A percentile compares a stretch with the other conserved stretches of the same genome.
Evolutionary conservation across 2,797 vertebrate genomes (phyloP).

Genomic region (Bradypus variegatus): DNA sequence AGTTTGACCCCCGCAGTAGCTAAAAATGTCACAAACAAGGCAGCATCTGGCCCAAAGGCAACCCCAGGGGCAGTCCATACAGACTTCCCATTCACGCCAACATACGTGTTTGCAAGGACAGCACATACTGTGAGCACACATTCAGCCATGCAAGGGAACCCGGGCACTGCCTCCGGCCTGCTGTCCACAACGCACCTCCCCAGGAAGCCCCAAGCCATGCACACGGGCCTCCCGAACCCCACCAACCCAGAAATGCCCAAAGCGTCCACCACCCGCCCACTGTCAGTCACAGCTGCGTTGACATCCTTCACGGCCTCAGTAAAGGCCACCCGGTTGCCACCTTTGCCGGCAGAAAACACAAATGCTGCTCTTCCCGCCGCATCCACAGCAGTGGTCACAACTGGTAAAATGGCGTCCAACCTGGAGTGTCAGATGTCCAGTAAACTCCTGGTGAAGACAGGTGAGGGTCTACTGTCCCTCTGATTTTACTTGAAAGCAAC

Average conservation of each 20-base stretch:
- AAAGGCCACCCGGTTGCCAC: slow-evolving; percentile 75
- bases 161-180: slow-evolving; percentile 56
- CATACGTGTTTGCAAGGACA: slow-evolving; percentile 65
- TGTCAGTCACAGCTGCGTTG: slow-evolving; percentile 77
- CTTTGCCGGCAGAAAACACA: slow-evolving; percentile 68
- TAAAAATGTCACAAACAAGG: slow-evolving; percentile 73
- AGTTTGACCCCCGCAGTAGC: slow-evolving; percentile 64
- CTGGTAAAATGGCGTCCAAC: slow-evolving; percentile 79
- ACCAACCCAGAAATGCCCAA: slow-evolving; percentile 70
- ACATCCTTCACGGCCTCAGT: slow-evolving; percentile 78
- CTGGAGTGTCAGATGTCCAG: slow-evolving; percentile 90
- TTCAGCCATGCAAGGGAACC: slow-evolving; percentile 63
- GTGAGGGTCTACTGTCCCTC: slow-evolving; percentile 67
- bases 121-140: slow-evolving; percentile 59
- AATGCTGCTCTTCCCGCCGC: slow-evolving; percentile 61
- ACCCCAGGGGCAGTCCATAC: slow-evolving; percentile 65
- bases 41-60: slow-evolving; percentile 72
- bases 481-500: background rate
- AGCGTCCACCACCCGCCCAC: slow-evolving; percentile 72
- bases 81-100: slow-evolving; percentile 64
- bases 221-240: slow-evolving; percentile 69
- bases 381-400: slow-evolving; percentile 73
- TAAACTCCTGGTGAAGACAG: slow-evolving; percentile 91
- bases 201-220: slow-evolving; percentile 71
- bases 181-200: slow-evolving; percentile 70